Percentiles rank a stretch among this genome's conserved stretches.
phyloP scores from a whole-genome alignment of 23 tunicate genomes.

The Botrylloides violaceus region DNA sequence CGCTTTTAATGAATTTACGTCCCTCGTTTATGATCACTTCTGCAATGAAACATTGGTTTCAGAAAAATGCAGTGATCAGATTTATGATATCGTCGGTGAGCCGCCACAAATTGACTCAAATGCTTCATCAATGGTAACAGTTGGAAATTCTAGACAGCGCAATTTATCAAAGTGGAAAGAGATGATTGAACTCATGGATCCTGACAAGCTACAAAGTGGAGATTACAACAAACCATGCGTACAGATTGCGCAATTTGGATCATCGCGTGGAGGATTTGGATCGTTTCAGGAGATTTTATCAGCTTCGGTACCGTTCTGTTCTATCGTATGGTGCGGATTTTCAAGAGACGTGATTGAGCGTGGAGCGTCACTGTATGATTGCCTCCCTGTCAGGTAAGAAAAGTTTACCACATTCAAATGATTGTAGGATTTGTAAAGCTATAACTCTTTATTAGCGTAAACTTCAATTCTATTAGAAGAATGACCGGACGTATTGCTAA shows the following conservation, averaged over 20 bases:
- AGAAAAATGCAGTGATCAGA: not conserved
- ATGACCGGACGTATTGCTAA: too few relatives aligned
- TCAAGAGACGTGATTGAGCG: constrained; percentile 2
- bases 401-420: too few relatives aligned
- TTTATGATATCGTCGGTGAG: not conserved
- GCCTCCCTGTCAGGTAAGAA: constrained; percentile 10
- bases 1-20: constrained; percentile 32
- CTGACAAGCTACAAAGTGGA: not conserved
- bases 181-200: not conserved
- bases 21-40: constrained; percentile 31
- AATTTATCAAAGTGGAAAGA: not conserved
- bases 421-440: too few relatives aligned
- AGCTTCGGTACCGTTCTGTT: constrained; percentile 7
- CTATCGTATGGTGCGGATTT: constrained; percentile 29
- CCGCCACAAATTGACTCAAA: not conserved
- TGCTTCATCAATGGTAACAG: not conserved
- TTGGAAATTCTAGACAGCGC: not conserved
- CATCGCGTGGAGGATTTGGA: constrained; percentile 8
- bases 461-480: too few relatives aligned
- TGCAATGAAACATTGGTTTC: not conserved
- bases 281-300: constrained; percentile 1
- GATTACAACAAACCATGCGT: constrained; percentile 12
- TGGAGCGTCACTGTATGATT: not conserved
- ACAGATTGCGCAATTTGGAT: constrained; percentile 7
- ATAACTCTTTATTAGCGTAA: too few relatives aligned